A percentile compares a stretch with the other conserved stretches of the same genome.
Conservation (phyloP, 2,797 vertebrate genomes). For the Coregonus suidteri region DNA sequence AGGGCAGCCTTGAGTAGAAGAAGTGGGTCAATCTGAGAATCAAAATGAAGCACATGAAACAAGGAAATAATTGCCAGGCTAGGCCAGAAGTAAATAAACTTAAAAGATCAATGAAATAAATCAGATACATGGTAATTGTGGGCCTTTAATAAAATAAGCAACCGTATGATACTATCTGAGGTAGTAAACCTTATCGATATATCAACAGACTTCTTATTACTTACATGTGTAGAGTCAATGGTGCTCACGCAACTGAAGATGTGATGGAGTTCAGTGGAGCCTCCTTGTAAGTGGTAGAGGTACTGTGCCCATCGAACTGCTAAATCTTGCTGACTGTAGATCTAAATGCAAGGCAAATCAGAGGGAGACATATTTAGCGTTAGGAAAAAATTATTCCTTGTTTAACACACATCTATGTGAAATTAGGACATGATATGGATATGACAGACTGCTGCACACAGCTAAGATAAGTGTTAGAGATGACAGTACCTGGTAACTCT, state of each 20-base stretch:
- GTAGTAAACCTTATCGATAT: not conserved
- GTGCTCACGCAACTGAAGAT: conserved; percentile 88
- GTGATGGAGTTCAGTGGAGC: conserved; percentile 80
- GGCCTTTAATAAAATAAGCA: not conserved
- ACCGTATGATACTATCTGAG: not conserved
- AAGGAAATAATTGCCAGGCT: not conserved
- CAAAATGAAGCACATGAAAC: not conserved
- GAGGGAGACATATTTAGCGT: not conserved
- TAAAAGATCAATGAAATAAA: not conserved
- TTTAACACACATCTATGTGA: not conserved
- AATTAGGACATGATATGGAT: not conserved
- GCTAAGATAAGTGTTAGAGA: not conserved
- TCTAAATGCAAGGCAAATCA: conserved; percentile 42
- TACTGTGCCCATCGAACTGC: conserved; percentile 80
- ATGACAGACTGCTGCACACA: not conserved
- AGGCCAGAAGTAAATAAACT: not conserved
- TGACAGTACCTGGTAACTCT: conserved; percentile 81
- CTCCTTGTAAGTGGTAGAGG: conserved; percentile 79
- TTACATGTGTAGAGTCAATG: conserved; percentile 86
- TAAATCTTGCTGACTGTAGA: conserved; percentile 71
- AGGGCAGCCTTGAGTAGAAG: conserved; percentile 93
- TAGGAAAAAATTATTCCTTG: not conserved
- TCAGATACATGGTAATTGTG: not conserved
- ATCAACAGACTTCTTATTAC: conserved; percentile 22
- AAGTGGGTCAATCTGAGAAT: conserved; percentile 88